These are phyloP conservation scores for Orchesella cincta DNA, from an alignment of 1,140 invertebrate genomes.

Conservation along the genomic window DNA sequence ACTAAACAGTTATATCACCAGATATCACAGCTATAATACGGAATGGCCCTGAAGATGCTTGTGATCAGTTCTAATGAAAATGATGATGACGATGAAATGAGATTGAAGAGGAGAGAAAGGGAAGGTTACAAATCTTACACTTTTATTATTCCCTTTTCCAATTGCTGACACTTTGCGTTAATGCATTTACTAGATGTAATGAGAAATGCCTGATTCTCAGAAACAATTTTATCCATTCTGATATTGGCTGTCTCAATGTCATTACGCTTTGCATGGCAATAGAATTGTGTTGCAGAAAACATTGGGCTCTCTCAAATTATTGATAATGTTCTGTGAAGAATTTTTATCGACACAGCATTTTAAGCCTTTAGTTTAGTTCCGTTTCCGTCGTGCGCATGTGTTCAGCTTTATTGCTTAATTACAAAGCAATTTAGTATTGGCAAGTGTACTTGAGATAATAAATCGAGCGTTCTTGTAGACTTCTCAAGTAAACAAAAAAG, in stretches of 20 bases:
- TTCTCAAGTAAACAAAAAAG: too few species aligned
- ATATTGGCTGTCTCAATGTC: not conserved
- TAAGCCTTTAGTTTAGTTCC: too few species aligned
- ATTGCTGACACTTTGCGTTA: not conserved
- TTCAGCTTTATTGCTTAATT: too few species aligned
- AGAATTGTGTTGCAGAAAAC: not conserved
- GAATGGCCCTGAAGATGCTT: not conserved
- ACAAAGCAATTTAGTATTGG: too few species aligned
- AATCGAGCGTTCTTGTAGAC: too few species aligned
- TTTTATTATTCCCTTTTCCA: not conserved
- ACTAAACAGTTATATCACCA: not conserved
- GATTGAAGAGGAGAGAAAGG: not conserved
- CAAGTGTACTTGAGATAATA: too few species aligned
- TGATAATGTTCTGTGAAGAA: not conserved
- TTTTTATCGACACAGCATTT: too few species aligned
- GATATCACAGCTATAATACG: not conserved
- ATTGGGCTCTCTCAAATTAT: not conserved
- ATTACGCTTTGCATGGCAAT: not conserved
- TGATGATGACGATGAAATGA: slow-evolving; percentile 3
- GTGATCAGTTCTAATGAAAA: slow-evolving; percentile 12
- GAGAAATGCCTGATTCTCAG: not conserved
- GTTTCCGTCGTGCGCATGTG: too few species aligned
- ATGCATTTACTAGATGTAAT: not conserved
- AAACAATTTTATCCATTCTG: not conserved
- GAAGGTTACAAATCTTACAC: slow-evolving; percentile 2